Evolutionary conservation across 2,113 vertebrate genomes (phyloP).

Genomic region (Enhydra lutris): DNA sequence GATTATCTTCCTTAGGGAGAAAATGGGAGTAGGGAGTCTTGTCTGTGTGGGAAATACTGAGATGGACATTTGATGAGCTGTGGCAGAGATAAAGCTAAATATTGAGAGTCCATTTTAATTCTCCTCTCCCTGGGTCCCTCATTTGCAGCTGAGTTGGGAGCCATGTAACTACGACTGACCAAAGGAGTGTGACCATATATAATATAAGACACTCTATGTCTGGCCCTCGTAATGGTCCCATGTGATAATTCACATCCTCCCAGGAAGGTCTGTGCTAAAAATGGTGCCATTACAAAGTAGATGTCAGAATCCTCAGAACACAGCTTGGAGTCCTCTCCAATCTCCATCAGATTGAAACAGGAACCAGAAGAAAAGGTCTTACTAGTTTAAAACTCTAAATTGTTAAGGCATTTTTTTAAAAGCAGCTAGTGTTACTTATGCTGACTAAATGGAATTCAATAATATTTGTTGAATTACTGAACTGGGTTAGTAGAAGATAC

Average conservation of each 20-base stretch:
- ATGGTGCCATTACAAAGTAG: not conserved
- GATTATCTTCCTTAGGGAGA: not conserved
- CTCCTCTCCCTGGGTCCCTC: not conserved
- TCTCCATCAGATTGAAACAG: not conserved
- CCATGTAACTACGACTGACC: not conserved
- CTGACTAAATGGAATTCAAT: not conserved
- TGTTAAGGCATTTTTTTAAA: slow-evolving; percentile 12
- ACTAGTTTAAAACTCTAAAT: not conserved
- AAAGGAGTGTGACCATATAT: not conserved
- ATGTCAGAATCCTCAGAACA: not conserved
- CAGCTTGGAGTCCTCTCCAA: not conserved
- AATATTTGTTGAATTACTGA: not conserved
- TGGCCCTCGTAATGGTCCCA: not conserved
- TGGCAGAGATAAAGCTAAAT: not conserved
- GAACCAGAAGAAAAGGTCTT: not conserved
- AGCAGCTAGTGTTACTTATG: not conserved
- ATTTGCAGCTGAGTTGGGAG: not conserved
- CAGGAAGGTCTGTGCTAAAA: not conserved
- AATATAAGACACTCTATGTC: not conserved
- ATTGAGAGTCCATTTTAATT: not conserved
- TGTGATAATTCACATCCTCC: not conserved
- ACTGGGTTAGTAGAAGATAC: not conserved
- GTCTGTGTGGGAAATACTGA: not conserved
- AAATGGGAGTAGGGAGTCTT: not conserved
- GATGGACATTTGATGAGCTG: not conserved